Evolutionary conservation across 2,113 vertebrate genomes (phyloP), one percentile per base, ranked within the genome.

Genomic region (Poecilia latipinna): DNA sequence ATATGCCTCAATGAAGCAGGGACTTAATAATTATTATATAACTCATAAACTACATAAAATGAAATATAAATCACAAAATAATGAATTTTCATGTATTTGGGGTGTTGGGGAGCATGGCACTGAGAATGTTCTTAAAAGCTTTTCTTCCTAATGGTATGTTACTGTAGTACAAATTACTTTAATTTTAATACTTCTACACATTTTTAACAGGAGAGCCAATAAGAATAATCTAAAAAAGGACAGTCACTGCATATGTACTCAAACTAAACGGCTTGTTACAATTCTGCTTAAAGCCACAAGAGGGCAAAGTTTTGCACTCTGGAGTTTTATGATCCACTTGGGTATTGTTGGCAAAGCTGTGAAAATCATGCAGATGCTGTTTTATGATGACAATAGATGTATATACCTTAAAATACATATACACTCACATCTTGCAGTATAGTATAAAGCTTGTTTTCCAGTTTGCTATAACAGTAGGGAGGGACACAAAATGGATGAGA

Each of bases 271-370:
- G 29, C 28, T 67, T 74, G 4, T 67, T 31, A 28, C 66, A 22
- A 13, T 72, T 60, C 42, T 39, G 44, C 12, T 26, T 37, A 8
- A 1, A 28, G 37, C 84, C 89, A 84, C 65, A 79, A 90, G 89
- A 78, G 88, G 86, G 79, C 84, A 82, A 67, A n/a, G 54, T 89
- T 86, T 84, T 62, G 66, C 67, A 37, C 1, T 74, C 8, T 61
- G 67, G 44, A 29, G 22, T 74, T 32, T 57, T 70, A 7, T 10
- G 54, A 42, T 35, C 75, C 28, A 26, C 26, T 10, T 64, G n/a
- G 10, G 28, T 70, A 22, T 32, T 13, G 24, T 70, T 37, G 32
- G 35, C 48, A n/a, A 54, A 29, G 17, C 17, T 51, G 15, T 24
- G 19, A 12, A 54, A 42, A 37, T 4, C 24, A 42, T 12, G 15